Evolutionary conservation across 2,888 invertebrate genomes (phyloP).

Genomic region (Calliopum simillimum): DNA sequence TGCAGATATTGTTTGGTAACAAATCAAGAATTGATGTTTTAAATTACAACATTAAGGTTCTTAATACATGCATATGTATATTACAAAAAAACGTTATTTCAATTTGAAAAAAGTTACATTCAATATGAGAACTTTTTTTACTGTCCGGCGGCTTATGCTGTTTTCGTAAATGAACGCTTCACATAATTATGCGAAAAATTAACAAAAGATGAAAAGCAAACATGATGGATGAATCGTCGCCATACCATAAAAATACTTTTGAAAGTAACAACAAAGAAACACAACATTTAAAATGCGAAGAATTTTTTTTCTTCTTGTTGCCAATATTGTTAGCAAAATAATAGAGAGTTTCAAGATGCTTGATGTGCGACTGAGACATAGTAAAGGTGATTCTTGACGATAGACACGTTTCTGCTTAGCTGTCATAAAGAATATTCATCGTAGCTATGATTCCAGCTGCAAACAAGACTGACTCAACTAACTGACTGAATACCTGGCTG

Average conservation of each 20-base stretch:
- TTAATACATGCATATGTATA: too few species aligned
- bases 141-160: background rate
- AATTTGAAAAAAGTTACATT: background rate
- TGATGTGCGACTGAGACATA: background rate
- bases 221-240: background rate
- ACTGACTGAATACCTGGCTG: too few species aligned
- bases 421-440: background rate
- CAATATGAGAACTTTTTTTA: background rate
- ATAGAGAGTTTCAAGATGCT: slow-evolving; percentile 2
- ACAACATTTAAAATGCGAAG: slow-evolving; percentile 3
- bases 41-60: too few species aligned
- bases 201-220: slow-evolving; percentile 1
- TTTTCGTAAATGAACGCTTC: too few species aligned
- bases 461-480: background rate
- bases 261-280: background rate
- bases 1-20: too few species aligned
- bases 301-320: slow-evolving; percentile 3
- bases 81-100: too few species aligned
- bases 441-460: slow-evolving; percentile 40
- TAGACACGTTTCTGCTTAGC: slow-evolving; percentile 6
- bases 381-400: background rate
- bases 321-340: slow-evolving; percentile 25
- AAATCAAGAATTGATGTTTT: too few species aligned
- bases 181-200: slow-evolving; percentile 9
- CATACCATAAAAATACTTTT: slow-evolving; percentile 15